Conservation (phyloP, 2,797 vertebrate genomes). For the Orestias chungarensis region DNA sequence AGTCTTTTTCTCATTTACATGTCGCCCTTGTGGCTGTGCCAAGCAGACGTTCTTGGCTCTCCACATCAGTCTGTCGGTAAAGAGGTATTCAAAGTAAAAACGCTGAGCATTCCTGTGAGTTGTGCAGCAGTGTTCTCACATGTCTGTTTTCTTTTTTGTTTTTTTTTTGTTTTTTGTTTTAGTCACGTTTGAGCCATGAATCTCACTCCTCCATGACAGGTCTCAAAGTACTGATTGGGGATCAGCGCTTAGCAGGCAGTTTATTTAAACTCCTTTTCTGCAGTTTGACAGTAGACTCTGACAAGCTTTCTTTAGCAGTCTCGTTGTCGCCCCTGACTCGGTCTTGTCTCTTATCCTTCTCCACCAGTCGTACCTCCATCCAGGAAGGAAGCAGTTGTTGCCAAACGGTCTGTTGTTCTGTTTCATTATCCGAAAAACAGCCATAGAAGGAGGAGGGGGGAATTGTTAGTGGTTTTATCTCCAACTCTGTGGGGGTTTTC, state of each 20-base stretch:
- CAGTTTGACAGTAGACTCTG: slow-evolving; percentile 62
- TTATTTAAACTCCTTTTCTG: slow-evolving; percentile 79
- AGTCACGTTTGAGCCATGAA: slow-evolving; percentile 7
- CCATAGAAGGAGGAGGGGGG: slow-evolving; percentile 35
- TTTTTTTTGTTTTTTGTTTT: neutral
- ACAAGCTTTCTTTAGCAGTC: slow-evolving; percentile 50
- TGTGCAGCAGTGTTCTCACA: slow-evolving; percentile 55
- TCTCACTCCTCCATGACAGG: slow-evolving; percentile 21
- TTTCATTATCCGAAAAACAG: slow-evolving; percentile 59
- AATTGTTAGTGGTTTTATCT: slow-evolving; percentile 31
- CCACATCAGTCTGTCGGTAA: slow-evolving; percentile 39
- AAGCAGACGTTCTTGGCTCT: slow-evolving; percentile 39
- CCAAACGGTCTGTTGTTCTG: slow-evolving; percentile 58
- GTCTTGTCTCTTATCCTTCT: slow-evolving; percentile 49
- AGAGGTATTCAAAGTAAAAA: slow-evolving; percentile 40
- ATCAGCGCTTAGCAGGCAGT: slow-evolving; percentile 42
- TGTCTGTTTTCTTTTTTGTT: neutral
- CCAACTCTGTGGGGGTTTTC: slow-evolving; percentile 40
- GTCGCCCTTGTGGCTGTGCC: slow-evolving; percentile 50
- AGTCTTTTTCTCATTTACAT: slow-evolving; percentile 56
- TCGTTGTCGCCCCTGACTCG: slow-evolving; percentile 65
- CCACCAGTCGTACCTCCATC: slow-evolving; percentile 33
- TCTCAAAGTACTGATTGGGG: slow-evolving; percentile 59
- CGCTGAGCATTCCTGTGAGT: slow-evolving; percentile 49
- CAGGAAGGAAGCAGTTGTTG: slow-evolving; percentile 74